Percentiles rank a stretch among this genome's conserved stretches.
These are phyloP conservation scores for Mixornis gularis DNA, from an alignment of 2,113 vertebrate species.

Conservation along the genomic window DNA sequence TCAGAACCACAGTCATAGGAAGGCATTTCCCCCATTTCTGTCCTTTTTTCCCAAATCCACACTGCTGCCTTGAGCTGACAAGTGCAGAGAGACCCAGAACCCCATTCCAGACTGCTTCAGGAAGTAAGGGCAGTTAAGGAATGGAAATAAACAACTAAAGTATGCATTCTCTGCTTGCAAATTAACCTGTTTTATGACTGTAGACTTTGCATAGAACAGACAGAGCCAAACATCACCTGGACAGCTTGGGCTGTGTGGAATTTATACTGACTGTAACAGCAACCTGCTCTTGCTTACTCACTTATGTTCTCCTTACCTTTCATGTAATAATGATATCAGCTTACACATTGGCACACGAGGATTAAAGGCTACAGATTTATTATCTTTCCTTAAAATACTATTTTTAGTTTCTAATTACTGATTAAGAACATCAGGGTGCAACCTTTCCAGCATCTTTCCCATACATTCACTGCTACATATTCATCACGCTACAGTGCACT, in stretches of 20 bases:
- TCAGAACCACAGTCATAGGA: not conserved
- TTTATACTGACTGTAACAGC: not conserved
- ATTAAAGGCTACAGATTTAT: constrained; percentile 48
- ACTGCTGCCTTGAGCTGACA: fast-evolving
- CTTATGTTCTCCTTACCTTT: not conserved
- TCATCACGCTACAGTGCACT: not conserved
- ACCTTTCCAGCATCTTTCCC: constrained; percentile 34
- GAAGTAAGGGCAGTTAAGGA: not conserved
- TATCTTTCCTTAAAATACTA: constrained; percentile 38
- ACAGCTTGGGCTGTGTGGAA: not conserved
- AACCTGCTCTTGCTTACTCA: constrained; percentile 21
- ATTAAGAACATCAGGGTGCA: constrained; percentile 15
- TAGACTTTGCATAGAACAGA: not conserved
- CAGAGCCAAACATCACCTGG: not conserved
- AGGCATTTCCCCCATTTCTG: not conserved
- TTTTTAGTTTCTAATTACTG: constrained; percentile 56
- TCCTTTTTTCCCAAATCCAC: not conserved
- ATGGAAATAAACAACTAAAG: not conserved
- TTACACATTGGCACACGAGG: constrained; percentile 31
- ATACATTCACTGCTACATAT: not conserved
- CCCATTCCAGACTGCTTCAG: not conserved
- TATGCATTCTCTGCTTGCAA: not conserved
- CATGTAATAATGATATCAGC: constrained; percentile 37
- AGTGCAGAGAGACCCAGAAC: not conserved
- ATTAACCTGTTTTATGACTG: not conserved